Base-by-base conservation (phyloP, 2,797 vertebrate genomes). In the Artibeus lituratus region DNA sequence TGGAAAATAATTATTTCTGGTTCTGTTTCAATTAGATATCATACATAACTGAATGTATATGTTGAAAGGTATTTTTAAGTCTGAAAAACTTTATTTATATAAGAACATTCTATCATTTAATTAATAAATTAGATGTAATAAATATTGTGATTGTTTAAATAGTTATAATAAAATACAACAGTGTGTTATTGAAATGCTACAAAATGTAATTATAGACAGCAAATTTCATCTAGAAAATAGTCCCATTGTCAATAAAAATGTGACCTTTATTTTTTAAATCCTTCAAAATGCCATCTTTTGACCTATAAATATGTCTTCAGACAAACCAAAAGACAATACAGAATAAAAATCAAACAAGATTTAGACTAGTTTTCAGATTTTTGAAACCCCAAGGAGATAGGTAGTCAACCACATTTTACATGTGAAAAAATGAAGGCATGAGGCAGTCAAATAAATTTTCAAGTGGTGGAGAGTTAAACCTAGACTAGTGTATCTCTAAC, bases 21-120 rank as follows among this genome's bases (percentile, higher is more conserved):
- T 97, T 97, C 42, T 76, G 84, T 97, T 95, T 96, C 89, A 87
- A 78, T 96, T 97, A 97, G 62, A 42, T 74, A 39, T 16, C 39
- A 44, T 80, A 94, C 57, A 57, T 73, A 85, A 77, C 19, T 95
- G 15, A 89, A 51, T 26, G 1, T 53, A 18, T 42, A 2, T 67
- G 86, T 53, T 73, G 39, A 84, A 94, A 94, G 7, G n/a, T 85
- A 81, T 74, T 95, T 94, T 92, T 80, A 81, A 88, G 62, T 42
- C 26, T 67, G 84, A 39, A 83, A 96, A 87, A 59, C 18, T 76
- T 94, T 59, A 44, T 80, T 91, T 73, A 72, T 69, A 47, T 16
- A 69, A 39, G 62, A 16, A 82, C 39, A 80, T 10, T 51, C n/a
- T 93, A 62, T 82, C 21, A 76, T 55, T 88, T 94, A 90, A 82